Percentiles rank a stretch among this genome's conserved stretches.
Conservation (phyloP, 2,888 invertebrate genomes). For the Ennomos erosarius region DNA sequence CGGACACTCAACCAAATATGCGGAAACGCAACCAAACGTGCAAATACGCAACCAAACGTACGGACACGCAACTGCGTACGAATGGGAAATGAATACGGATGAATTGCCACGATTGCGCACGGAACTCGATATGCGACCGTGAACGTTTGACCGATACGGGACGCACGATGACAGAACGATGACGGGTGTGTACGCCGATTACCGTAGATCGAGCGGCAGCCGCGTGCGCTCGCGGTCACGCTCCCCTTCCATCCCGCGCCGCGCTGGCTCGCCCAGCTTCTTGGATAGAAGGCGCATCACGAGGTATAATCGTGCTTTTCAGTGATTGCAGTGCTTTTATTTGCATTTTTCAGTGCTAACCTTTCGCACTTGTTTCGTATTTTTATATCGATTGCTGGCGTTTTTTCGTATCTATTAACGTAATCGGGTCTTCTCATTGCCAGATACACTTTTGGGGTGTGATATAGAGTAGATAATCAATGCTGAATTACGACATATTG, state of each 20-base stretch:
- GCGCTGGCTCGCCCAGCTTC: constrained; percentile 97
- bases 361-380: no score
- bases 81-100: background rate
- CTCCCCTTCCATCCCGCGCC: constrained; percentile 95
- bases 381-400: no score
- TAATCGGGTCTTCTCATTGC: no score
- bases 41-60: background rate
- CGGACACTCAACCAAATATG: no score
- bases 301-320: constrained; percentile 87
- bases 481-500: no score
- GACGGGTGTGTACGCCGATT: constrained; percentile 84
- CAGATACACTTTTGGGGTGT: no score
- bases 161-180: constrained; percentile 67
- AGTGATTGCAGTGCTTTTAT: constrained; percentile 18
- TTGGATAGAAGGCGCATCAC: constrained; percentile 97
- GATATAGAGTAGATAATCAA: no score
- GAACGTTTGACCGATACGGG: constrained; percentile 19
- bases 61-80: constrained; percentile 7
- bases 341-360: background rate
- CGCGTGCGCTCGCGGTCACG: constrained; percentile 84
- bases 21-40: constrained; percentile 13
- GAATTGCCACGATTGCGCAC: background rate
- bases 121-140: background rate
- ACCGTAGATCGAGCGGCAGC: constrained; percentile 76
- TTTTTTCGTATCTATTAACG: no score